phyloP scores from a whole-genome alignment of 92 coral and sea anemone species.

The Galaxea fascicularis region DNA sequence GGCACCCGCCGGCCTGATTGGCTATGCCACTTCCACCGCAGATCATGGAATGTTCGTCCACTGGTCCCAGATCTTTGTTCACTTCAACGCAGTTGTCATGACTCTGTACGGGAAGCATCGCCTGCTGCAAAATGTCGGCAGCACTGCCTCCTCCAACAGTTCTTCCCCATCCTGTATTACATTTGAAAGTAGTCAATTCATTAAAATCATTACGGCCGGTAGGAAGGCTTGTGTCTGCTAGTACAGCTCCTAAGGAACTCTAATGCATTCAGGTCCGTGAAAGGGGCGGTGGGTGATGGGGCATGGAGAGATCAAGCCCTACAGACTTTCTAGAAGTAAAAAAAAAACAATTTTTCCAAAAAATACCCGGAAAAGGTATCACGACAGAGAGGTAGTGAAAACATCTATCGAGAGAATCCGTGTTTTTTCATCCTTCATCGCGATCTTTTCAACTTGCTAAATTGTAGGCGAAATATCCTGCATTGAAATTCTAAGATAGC shows the following conservation, averaged over 20 bases:
- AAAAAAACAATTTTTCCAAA: too few species aligned
- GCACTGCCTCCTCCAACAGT: slow-evolving; percentile 50
- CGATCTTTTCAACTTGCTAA: too few species aligned
- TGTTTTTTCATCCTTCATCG: too few species aligned
- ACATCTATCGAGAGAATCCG: too few species aligned
- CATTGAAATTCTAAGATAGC: too few species aligned
- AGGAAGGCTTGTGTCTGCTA: neutral
- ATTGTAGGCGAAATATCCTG: too few species aligned
- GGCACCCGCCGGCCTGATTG: slow-evolving; percentile 32
- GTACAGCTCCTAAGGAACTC: neutral
- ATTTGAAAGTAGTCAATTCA: neutral
- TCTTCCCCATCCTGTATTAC: slow-evolving; percentile 57
- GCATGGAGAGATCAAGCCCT: too few species aligned
- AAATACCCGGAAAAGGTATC: too few species aligned
- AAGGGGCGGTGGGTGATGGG: too few species aligned
- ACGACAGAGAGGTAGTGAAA: too few species aligned
- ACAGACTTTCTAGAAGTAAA: too few species aligned
- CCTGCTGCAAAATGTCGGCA: slow-evolving; percentile 57
- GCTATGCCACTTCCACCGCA: slow-evolving; percentile 44
- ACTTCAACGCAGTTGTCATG: slow-evolving; percentile 5
- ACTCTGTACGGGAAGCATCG: slow-evolving; percentile 48
- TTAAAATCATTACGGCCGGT: neutral
- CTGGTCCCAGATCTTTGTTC: slow-evolving; percentile 1
- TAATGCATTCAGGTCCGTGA: too few species aligned
- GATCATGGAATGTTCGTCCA: slow-evolving; percentile 27